These are phyloP conservation scores for Gobio occitaniae DNA, from an alignment of 2,797 vertebrate genomes.

Conservation along the genomic window DNA sequence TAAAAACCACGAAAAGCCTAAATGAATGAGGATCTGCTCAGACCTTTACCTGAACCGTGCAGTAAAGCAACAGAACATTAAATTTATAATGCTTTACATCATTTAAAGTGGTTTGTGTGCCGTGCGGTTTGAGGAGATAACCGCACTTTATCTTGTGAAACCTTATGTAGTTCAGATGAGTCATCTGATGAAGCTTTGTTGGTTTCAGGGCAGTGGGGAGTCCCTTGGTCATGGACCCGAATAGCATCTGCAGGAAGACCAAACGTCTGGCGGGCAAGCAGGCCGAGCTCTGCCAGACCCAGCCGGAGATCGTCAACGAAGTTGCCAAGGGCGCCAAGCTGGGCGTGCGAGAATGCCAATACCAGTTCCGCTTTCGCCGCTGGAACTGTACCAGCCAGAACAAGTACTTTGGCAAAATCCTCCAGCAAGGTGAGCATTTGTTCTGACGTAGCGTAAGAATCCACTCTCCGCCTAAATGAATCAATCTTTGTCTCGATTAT, in stretches of 20 bases:
- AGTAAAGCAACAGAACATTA: constrained; percentile 16
- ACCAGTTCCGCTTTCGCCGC: constrained; percentile 95
- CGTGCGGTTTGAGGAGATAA: constrained; percentile 30
- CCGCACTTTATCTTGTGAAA: constrained; percentile 35
- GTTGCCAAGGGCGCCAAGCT: constrained; percentile 94
- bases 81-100: constrained; percentile 43
- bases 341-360: constrained; percentile 95
- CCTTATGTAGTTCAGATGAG: constrained; percentile 20
- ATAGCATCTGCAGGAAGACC: constrained; percentile 98
- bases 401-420: constrained; percentile 96
- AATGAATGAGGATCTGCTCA: constrained; percentile 35
- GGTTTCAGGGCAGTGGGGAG: constrained; percentile 94
- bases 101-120: constrained; percentile 46
- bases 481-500: constrained; percentile 38
- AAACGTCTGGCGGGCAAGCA: constrained; percentile 93
- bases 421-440: constrained; percentile 92
- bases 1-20: constrained; percentile 17
- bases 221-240: constrained; percentile 98
- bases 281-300: constrained; percentile 94
- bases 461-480: background rate
- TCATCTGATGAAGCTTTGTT: constrained; percentile 47
- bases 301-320: constrained; percentile 95
- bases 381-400: constrained; percentile 99
- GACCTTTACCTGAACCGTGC: constrained; percentile 39
- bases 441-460: background rate